Conservation (phyloP, 2,113 vertebrate genomes). For the Thymallus thymallus region DNA sequence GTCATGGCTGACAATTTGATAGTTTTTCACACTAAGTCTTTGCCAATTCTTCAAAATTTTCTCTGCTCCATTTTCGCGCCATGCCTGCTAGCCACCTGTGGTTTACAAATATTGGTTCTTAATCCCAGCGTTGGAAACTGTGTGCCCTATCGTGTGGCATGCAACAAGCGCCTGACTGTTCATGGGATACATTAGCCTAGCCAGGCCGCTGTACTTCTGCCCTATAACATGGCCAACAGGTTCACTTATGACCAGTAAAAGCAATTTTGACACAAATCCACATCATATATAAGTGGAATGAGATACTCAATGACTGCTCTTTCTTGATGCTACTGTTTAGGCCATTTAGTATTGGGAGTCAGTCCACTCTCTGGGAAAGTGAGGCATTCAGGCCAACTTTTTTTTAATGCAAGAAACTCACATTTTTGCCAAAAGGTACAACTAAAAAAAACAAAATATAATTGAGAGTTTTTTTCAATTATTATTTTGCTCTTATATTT, state of each 20-base stretch:
- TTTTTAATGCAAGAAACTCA: too few relatives aligned
- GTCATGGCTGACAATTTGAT: slow-evolving; percentile 77
- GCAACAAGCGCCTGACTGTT: slow-evolving; percentile 68
- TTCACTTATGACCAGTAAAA: not conserved
- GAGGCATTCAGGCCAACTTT: too few relatives aligned
- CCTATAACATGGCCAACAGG: slow-evolving; percentile 3
- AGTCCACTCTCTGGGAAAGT: not conserved
- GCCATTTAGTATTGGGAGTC: not conserved
- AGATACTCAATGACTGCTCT: not conserved
- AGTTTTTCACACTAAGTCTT: slow-evolving; percentile 62
- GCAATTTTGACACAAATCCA: not conserved
- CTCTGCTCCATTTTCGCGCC: slow-evolving; percentile 61
- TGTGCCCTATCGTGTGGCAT: slow-evolving; percentile 53
- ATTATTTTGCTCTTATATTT: slow-evolving; percentile 19
- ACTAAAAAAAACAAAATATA: too few relatives aligned
- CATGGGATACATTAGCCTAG: slow-evolving; percentile 59
- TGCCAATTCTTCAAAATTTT: slow-evolving; percentile 70
- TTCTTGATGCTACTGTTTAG: not conserved
- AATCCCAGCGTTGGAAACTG: slow-evolving; percentile 59
- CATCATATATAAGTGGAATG: not conserved
- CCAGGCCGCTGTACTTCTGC: slow-evolving; percentile 59
- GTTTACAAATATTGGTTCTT: slow-evolving; percentile 73
- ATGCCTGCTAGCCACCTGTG: slow-evolving; percentile 54
- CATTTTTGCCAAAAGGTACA: too few relatives aligned
- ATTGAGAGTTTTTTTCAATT: slow-evolving; percentile 81